Conservation (phyloP, 2,888 invertebrate species). For the Drosophila mulleri region DNA sequence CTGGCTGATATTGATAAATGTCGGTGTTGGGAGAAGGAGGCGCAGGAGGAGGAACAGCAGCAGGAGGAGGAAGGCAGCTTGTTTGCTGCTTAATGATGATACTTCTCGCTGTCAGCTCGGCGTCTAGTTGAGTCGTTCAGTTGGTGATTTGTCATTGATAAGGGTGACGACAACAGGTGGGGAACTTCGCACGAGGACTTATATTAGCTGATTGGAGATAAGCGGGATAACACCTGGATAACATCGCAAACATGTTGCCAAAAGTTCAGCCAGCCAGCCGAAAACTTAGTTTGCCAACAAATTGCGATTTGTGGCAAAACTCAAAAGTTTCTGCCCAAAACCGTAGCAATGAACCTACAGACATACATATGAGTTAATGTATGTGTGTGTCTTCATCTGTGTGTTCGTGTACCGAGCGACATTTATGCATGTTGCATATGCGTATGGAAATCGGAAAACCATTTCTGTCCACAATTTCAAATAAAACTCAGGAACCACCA, state of each 20-base stretch:
- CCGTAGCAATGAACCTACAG: not conserved
- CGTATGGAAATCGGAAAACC: not conserved
- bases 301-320: constrained; percentile 26
- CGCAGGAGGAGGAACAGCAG: not conserved
- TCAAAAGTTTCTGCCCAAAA: constrained; percentile 20
- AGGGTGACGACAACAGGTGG: constrained; percentile 49
- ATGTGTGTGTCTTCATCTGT: not conserved
- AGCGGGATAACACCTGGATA: constrained; percentile 32
- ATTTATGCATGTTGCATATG: constrained; percentile 3
- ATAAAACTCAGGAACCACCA: too few relatives aligned
- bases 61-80: constrained; percentile 1
- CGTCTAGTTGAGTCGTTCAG: constrained; percentile 36
- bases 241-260: constrained; percentile 9
- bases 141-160: constrained; percentile 72
- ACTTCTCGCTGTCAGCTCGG: constrained; percentile 65
- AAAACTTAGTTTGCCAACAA: constrained; percentile 19
- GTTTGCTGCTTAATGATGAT: constrained; percentile 70
- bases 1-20: constrained; percentile 67
- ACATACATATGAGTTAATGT: not conserved
- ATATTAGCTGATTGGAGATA: constrained; percentile 46
- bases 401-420: not conserved
- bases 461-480: not conserved
- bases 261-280: constrained; percentile 13
- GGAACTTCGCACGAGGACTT: constrained; percentile 25
- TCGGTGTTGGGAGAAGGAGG: constrained; percentile 16